Conservation (phyloP, 2,113 vertebrate species). For the Heterotis niloticus region DNA sequence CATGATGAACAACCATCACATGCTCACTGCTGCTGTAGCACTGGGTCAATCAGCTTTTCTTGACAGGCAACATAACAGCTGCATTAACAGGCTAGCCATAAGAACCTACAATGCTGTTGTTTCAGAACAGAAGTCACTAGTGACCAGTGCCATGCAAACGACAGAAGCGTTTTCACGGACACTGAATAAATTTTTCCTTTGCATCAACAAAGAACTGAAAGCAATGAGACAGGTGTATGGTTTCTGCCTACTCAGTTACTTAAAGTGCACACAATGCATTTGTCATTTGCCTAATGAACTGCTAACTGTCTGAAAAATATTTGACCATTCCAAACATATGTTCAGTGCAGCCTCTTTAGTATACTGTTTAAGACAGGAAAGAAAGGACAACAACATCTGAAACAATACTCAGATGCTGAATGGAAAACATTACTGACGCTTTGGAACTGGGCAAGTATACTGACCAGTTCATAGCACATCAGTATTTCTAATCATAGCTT, state of each 20-base stretch:
- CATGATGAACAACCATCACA: neutral
- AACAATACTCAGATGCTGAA: neutral
- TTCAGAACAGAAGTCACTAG: neutral
- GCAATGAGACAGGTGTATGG: neutral
- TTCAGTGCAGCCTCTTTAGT: no score
- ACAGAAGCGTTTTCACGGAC: neutral
- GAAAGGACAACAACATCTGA: neutral
- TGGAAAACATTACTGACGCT: neutral
- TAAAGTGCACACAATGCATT: no score
- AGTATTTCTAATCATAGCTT: neutral
- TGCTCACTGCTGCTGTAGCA: neutral
- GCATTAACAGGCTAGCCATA: neutral
- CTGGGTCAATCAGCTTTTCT: neutral
- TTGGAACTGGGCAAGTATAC: neutral
- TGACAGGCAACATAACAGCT: neutral
- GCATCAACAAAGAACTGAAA: neutral
- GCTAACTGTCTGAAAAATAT: no score
- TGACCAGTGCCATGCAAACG: neutral
- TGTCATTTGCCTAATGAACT: no score
- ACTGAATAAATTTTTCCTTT: neutral
- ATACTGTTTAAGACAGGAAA: no score
- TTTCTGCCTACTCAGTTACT: neutral
- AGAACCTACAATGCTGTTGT: neutral
- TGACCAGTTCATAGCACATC: constrained; percentile 9
- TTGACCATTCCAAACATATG: no score